Evolutionary conservation across 1,140 invertebrate genomes (phyloP).

Genomic region (Drosophila bifasciata): DNA sequence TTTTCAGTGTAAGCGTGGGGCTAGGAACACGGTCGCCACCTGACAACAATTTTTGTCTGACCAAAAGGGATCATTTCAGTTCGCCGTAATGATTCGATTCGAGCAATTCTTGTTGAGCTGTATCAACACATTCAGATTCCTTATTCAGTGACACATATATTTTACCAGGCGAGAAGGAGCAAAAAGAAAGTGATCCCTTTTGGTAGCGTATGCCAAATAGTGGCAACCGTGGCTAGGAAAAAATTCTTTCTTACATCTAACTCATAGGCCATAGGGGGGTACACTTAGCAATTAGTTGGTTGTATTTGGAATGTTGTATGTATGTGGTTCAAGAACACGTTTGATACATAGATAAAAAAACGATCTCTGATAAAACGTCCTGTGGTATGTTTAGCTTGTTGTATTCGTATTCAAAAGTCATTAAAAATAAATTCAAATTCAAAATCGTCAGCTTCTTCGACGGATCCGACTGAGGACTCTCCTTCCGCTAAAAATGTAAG

Average conservation of each 20-base stretch:
- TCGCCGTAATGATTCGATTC: no score
- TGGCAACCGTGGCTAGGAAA: no score
- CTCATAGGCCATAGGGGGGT: conserved; percentile 77
- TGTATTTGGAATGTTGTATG: conserved; percentile 24
- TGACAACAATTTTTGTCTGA: no score
- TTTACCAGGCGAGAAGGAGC: no score
- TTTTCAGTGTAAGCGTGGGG: conserved; percentile 37
- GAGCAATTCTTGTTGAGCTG: no score
- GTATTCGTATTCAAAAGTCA: conserved; percentile 71
- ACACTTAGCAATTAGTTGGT: conserved; percentile 66
- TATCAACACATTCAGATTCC: no score
- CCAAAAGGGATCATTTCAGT: no score
- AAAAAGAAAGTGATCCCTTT: no score
- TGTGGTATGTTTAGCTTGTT: conserved; percentile 24
- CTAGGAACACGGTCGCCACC: conserved; percentile 37
- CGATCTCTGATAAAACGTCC: conserved; percentile 65
- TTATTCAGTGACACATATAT: no score
- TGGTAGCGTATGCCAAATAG: no score
- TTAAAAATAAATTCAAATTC: conserved; percentile 79
- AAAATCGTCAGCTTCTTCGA: conserved; percentile 48
- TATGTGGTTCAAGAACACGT: conserved; percentile 66
- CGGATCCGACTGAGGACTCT: conserved; percentile 24
- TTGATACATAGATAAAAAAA: conserved; percentile 69
- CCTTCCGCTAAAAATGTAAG: conserved; percentile 31
- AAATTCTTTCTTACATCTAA: conserved; percentile 54